phyloP scores from a whole-genome alignment of 1,140 invertebrate species.

The Drosophila hydei region DNA sequence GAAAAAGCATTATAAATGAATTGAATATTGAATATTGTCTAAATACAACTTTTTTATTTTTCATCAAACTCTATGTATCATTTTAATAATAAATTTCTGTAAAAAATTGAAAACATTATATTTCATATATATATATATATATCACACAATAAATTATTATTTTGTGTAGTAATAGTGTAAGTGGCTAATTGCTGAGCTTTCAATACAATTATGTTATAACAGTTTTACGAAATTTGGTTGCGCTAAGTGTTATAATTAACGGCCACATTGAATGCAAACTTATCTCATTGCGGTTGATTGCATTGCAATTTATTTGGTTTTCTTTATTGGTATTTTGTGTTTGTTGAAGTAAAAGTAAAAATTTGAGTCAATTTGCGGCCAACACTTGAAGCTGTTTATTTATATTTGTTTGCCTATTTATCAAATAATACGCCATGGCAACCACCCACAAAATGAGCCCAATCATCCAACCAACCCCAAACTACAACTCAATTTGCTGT shows the following conservation, averaged over 20 bases:
- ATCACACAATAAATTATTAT: not conserved
- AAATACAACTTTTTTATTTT: no score
- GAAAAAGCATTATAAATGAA: no score
- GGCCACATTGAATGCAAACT: slow-evolving; percentile 22
- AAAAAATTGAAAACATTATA: no score
- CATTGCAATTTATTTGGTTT: slow-evolving; percentile 22
- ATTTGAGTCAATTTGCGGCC: slow-evolving; percentile 72
- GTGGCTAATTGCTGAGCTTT: not conserved
- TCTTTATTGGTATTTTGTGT: not conserved
- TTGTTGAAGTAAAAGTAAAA: slow-evolving; percentile 55
- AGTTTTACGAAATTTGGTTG: slow-evolving; percentile 4
- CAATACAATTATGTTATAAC: slow-evolving; percentile 3
- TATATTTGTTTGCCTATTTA: slow-evolving; percentile 75
- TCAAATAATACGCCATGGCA: slow-evolving; percentile 68
- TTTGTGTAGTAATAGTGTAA: no score
- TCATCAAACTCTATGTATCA: no score
- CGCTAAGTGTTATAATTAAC: slow-evolving; percentile 33
- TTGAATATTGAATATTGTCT: no score
- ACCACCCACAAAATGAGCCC: slow-evolving; percentile 39
- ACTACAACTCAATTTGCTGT: not conserved
- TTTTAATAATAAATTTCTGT: no score
- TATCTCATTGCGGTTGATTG: slow-evolving; percentile 35
- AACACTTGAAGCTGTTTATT: slow-evolving; percentile 73
- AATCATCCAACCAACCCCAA: slow-evolving; percentile 1
- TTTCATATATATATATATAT: no score